Evolutionary conservation across 2,888 invertebrate species (phyloP), one percentile per base, ranked within the genome.

Genomic region (Congeria kusceri): DNA sequence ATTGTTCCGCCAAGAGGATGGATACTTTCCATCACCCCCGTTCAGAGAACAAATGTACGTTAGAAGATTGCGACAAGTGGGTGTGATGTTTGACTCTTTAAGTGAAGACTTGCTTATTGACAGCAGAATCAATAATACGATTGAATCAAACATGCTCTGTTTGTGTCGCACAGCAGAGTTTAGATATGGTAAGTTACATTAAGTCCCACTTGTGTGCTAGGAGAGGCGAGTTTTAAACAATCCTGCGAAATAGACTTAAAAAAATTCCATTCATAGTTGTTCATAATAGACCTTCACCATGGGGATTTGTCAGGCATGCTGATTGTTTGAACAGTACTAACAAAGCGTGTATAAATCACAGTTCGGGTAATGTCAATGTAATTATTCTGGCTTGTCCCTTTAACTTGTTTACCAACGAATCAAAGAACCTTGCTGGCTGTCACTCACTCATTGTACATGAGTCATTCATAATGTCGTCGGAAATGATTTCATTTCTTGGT

Each of bases 21-120:
- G 63, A n/a, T 47, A 64, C 18, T 71, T 71, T 64, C 71, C 64
- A 11, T 46, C 46, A 5, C 44, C 32, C 9, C 27, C 27, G 9
- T 59, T 59, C 32, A 23, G 15, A 23, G 28, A 53, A 27, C n/a
- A 39, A n/a, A 11, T 44, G 1, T 28, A 5, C 1, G 13, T 20
- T 15, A 20, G 3, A 20, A 32, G 63, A 25, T 53, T 71, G 15
- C 3, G 20, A 15, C 20, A 63, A 3, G 29, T 72, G 20, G 72
- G 72, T 15, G 29, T 72, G 29, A 28, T 65, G 23, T n/a, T 20
- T 46, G 25, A 59, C 3, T 15, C n/a, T 3, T 23, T 72, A 47
- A 18, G 58, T 25, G 59, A 65, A 23, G 18, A 9, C 2, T 13
- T 65, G 18, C 3, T 72, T 25, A 23, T 72, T 2, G 72, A 72